These are phyloP conservation scores for Dreissena rostriformis DNA, from an alignment of 1,140 invertebrate genomes.

Conservation along the genomic window DNA sequence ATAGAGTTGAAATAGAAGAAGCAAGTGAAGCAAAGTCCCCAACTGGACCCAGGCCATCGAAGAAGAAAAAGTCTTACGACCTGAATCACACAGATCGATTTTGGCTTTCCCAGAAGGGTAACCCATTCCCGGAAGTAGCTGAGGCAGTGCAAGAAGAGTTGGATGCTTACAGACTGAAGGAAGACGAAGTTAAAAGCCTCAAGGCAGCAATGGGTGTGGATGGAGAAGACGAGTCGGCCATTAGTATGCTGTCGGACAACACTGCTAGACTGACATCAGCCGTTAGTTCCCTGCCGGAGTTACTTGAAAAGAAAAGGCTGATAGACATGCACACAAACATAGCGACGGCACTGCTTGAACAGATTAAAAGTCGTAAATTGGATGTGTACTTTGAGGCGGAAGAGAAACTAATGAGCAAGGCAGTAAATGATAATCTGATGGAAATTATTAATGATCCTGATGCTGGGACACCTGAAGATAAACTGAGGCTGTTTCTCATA, in stretches of 20 bases:
- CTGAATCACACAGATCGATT: constrained; percentile 94
- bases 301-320: constrained; percentile 97
- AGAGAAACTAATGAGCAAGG: constrained; percentile 95
- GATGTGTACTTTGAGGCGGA: constrained; percentile 99
- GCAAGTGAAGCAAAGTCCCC: constrained; percentile 79
- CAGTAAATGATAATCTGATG: constrained; percentile 81
- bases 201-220: constrained; percentile 93
- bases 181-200: constrained; percentile 97
- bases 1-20: constrained; percentile 92
- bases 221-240: constrained; percentile 83
- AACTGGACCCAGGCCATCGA: constrained; percentile 68
- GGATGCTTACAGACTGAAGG: constrained; percentile 95
- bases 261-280: constrained; percentile 96
- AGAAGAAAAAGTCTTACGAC: constrained; percentile 92
- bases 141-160: constrained; percentile 99
- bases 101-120: constrained; percentile 95
- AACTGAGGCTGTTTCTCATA: constrained; percentile 97
- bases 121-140: constrained; percentile 98
- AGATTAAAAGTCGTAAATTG: constrained; percentile 92
- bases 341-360: constrained; percentile 95
- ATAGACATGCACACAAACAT: constrained; percentile 99
- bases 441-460: constrained; percentile 88
- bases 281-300: constrained; percentile 95
- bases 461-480: constrained; percentile 94
- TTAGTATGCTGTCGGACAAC: constrained; percentile 93